Evolutionary conservation across 2,797 vertebrate genomes (phyloP), one percentile per base, ranked within the genome.

Genomic region (Menidia menidia): DNA sequence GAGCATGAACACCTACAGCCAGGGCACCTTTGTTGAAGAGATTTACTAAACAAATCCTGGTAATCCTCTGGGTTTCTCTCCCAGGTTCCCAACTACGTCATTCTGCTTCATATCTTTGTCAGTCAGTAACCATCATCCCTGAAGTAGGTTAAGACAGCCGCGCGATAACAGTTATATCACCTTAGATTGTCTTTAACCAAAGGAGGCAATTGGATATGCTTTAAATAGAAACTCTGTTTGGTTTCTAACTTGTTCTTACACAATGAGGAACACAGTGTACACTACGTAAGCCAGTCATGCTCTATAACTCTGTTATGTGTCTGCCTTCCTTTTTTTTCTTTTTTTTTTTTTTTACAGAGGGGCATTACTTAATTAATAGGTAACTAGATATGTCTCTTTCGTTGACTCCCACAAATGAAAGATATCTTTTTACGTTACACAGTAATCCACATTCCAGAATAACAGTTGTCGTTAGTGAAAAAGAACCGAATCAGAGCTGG

Each of bases 31-130:
- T 92, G 85, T 90, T 77, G 83, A 87, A 59, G 70, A 89, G 87
- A 89, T 91, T 91, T 92, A 80, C 87, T 85, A 42, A 90, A 87
- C 88, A 92, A 92, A 93, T 90, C 91, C 88, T 15, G 70, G 60
- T 90, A 90, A 90, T 90, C 89, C 89, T 72, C 72, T 67, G 70
- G 75, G 85, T 90, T 86, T 87, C 80, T 87, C 80, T 78, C 64
- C 51, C 86, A 78, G 71, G 76, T 82, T 87, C 82, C 68, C 64
- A 64, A 71, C 85, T 75, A 87, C 74, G 55, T 91, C 85, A 90
- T 47, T 60, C 80, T 66, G 8, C 68, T 83, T 85, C 71, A 86
- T 88, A 82, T 89, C 76, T 78, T 15, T 83, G 70, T 86, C 65
- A 75, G 83, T 86, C 83, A 25, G 25, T 25, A 87, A 81, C 52